A percentile compares a stretch with the other conserved stretches of the same genome.
phyloP scores from a whole-genome alignment of 1,140 invertebrate genomes.

The Anastrepha obliqua region DNA sequence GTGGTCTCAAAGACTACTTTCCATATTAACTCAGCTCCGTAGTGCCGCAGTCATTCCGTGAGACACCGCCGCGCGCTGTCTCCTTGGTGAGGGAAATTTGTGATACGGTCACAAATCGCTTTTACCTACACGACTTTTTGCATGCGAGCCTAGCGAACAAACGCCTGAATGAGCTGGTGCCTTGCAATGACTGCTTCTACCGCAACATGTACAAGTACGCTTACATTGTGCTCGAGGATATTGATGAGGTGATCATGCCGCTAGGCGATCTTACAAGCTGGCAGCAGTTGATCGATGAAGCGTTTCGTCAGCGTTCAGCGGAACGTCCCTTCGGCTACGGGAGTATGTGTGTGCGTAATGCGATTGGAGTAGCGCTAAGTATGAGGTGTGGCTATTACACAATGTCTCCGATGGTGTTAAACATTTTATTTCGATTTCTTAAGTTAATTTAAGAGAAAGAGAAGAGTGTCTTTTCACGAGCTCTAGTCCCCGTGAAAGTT shows the following conservation, averaged over 20 bases:
- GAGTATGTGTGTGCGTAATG: conserved; percentile 3
- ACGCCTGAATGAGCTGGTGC: conserved; percentile 86
- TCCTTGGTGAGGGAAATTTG: conserved; percentile 87
- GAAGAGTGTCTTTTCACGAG: no score
- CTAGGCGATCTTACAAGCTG: conserved; percentile 74
- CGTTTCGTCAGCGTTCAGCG: neutral
- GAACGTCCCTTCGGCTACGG: neutral
- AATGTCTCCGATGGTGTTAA: no score
- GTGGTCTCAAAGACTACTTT: conserved; percentile 87
- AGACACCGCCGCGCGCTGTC: conserved; percentile 84
- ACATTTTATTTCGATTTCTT: no score
- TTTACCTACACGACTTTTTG: conserved; percentile 82
- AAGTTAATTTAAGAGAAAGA: no score
- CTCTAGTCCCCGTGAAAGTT: no score
- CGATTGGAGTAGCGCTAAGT: no score
- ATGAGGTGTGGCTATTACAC: no score
- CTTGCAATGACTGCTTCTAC: conserved; percentile 90
- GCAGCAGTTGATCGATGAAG: conserved; percentile 62
- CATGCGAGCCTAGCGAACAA: conserved; percentile 78
- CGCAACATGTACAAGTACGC: conserved; percentile 86
- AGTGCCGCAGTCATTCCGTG: conserved; percentile 82
- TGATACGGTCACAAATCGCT: conserved; percentile 85
- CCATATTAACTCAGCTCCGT: conserved; percentile 92
- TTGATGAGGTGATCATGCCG: conserved; percentile 86
- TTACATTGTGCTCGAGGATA: conserved; percentile 84